A percentile compares a stretch with the other conserved stretches of the same genome.
phyloP scores from a whole-genome alignment of 2,797 vertebrate genomes.

The Acridotheres tristis region DNA sequence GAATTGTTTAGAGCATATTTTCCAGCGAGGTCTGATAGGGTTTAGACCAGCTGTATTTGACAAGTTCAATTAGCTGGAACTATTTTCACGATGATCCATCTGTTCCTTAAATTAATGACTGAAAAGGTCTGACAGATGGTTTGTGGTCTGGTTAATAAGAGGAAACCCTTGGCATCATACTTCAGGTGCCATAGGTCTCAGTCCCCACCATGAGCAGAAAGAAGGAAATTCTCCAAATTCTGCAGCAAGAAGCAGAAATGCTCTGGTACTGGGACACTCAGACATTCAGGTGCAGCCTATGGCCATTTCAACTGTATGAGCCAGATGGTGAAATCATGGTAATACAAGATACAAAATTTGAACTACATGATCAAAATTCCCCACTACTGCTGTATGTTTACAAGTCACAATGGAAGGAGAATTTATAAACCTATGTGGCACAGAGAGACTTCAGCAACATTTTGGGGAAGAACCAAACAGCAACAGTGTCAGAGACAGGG shows the following conservation, averaged over 20 bases:
- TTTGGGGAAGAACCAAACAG: not conserved
- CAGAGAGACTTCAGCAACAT: not conserved
- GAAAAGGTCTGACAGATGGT: not conserved
- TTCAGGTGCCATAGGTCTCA: not conserved
- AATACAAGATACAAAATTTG: not conserved
- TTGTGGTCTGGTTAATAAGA: not conserved
- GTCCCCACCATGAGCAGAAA: not conserved
- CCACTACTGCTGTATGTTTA: not conserved
- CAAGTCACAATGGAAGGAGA: rapidly evolving
- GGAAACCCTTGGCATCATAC: not conserved
- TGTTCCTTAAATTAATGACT: not conserved
- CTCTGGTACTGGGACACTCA: not conserved
- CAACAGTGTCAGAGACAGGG: not conserved
- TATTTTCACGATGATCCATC: not conserved
- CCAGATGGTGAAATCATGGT: not conserved
- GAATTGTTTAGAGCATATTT: not conserved
- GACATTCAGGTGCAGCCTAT: not conserved
- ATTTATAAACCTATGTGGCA: not conserved
- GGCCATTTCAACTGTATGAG: not conserved
- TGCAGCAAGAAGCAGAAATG: not conserved
- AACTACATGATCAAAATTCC: not conserved
- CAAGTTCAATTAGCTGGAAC: not conserved
- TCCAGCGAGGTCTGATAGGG: not conserved
- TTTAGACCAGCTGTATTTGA: not conserved
- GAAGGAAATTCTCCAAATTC: not conserved